Evolutionary conservation across 2,888 invertebrate genomes (phyloP), one percentile per base, ranked within the genome.

Genomic region (Aethes cnicana): DNA sequence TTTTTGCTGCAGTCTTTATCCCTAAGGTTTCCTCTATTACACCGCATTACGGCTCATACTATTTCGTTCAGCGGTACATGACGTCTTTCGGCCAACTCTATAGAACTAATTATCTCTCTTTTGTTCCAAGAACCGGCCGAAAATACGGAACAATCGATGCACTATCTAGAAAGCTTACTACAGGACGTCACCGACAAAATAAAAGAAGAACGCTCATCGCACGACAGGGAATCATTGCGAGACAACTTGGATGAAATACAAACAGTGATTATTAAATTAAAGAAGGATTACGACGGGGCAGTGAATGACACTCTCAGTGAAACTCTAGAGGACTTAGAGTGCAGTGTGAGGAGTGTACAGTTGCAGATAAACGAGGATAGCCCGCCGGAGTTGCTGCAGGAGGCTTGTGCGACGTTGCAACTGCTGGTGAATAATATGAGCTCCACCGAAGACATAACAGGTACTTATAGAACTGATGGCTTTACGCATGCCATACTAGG

Each of bases 241-340:
- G 76, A 87, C 61, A 69, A 68, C 21, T 69, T 89, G n/a, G 87
- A 89, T 59, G 87, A 88, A 75, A 77, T 88, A 16, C 89, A 88
- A 69, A 82, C 81, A 14, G 80, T 88, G 2, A 84, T 88, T 9
- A 86, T 89, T 20, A 85, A 87, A 70, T 64, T 88, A 2, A 88
- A 87, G 61, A 66, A 74, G 54, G 82, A 87, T 57, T 84, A 78
- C 55, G 84, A 84, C 56, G 75, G 76, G 25, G 63, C 68, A 47
- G 62, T 63, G 9, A 81, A 77, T 67, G 85, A 87, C 54, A 69
- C 77, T 65, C 77, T 88, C 58, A 84, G 82, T 74, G 89, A 89
- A 65, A 83, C 84, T 70, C 81, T 91, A 61, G 83, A 87, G 62
- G 89, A 89, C 63, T 81, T 89, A 79, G 89, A 89, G 75, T 88